Percentiles rank a stretch among this genome's conserved stretches.
Conservation (phyloP, 1,140 invertebrate genomes). For the Drosophila guanche region DNA sequence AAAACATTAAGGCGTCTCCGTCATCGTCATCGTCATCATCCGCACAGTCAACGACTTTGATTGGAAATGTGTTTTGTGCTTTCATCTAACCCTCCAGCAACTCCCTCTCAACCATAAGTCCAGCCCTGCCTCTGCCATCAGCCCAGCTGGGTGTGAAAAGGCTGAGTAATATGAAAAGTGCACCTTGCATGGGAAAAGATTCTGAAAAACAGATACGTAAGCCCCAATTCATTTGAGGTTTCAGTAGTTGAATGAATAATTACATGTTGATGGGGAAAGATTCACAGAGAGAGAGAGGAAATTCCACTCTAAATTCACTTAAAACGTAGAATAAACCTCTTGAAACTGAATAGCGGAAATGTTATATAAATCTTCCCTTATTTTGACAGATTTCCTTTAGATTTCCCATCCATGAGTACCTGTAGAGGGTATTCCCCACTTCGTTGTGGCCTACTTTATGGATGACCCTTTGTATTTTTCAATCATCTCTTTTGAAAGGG, state of each 20-base stretch:
- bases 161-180: slow-evolving; percentile 76
- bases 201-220: slow-evolving; percentile 21
- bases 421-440: background rate
- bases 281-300: background rate
- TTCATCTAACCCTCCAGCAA: slow-evolving; percentile 11
- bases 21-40: slow-evolving; percentile 25
- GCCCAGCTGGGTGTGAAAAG: slow-evolving; percentile 36
- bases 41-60: slow-evolving; percentile 54
- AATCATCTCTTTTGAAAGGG: slow-evolving; percentile 28
- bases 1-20: slow-evolving; percentile 71
- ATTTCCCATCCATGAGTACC: no score
- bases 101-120: background rate
- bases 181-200: slow-evolving; percentile 56
- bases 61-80: slow-evolving; percentile 58
- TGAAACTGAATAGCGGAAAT: slow-evolving; percentile 1
- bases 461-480: slow-evolving; percentile 35
- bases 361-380: background rate
- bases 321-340: no score
- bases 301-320: no score
- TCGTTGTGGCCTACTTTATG: slow-evolving; percentile 36
- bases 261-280: slow-evolving; percentile 35
- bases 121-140: slow-evolving; percentile 1
- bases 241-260: slow-evolving; percentile 29
- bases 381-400: no score
- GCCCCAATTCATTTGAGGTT: slow-evolving; percentile 1